A percentile compares a stretch with the other conserved stretches of the same genome.
Evolutionary conservation across 2,888 invertebrate species (phyloP).

Genomic region (Apotomis turbidana): DNA sequence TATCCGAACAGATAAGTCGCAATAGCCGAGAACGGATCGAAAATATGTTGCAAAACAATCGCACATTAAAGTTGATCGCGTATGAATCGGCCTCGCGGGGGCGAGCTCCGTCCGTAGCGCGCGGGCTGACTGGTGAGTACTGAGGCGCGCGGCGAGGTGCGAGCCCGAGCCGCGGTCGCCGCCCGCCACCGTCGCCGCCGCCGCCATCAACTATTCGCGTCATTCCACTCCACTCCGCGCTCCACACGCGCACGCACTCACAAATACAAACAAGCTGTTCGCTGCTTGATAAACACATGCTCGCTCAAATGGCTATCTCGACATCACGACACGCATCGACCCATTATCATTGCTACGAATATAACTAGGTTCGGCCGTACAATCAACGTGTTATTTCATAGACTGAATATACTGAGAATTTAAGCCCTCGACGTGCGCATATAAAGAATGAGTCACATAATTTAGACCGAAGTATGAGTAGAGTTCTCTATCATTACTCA

Average conservation of each 20-base stretch:
- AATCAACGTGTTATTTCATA: conserved; percentile 40
- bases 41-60: conserved; percentile 44
- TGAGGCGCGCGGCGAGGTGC: conserved; percentile 55
- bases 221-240: conserved; percentile 71
- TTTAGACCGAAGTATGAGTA: conserved; percentile 8
- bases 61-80: conserved; percentile 31
- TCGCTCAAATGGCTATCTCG: conserved; percentile 54
- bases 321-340: conserved; percentile 51
- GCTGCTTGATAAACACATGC: conserved; percentile 65
- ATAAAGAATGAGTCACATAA: conserved; percentile 34
- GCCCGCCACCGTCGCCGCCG: conserved; percentile 56
- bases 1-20: conserved; percentile 74
- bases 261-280: conserved; percentile 73
- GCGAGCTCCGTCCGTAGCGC: conserved; percentile 59
- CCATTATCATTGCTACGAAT: conserved; percentile 50
- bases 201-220: conserved; percentile 76
- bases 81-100: conserved; percentile 68
- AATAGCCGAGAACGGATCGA: conserved; percentile 63
- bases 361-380: conserved; percentile 42
- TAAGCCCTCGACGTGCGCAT: conserved; percentile 11
- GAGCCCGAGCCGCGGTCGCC: conserved; percentile 44
- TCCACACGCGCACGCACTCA: conserved; percentile 77
- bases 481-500: conserved; percentile 30
- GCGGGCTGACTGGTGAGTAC: conserved; percentile 60
- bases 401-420: conserved; percentile 11